Conservation (phyloP, 2,113 vertebrate species). For the Xenopus tropicalis region UCB_Xtro_10.0 CM004443.2:54722001-54722500, state of each 20-base stretch:
- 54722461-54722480: not conserved
- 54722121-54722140: too few species aligned
- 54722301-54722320: constrained; percentile 35
- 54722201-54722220: constrained; percentile 15
- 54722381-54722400: constrained; percentile 19
- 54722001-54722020: too few species aligned
- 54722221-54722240: constrained; percentile 35
- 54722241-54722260: constrained; percentile 34
- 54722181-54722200: constrained; percentile 30
- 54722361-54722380: constrained; percentile 10
- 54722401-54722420: constrained; percentile 39
- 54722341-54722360: constrained; percentile 12
- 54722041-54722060: too few species aligned
- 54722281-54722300: constrained; percentile 43
- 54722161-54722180: constrained; percentile 4
- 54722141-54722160: too few species aligned
- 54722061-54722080: too few species aligned
- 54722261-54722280: constrained; percentile 5
- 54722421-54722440: constrained; percentile 22
- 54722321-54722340: constrained; percentile 37
- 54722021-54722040: too few species aligned
- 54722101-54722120: too few species aligned
- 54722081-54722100: too few species aligned
- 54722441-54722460: constrained; percentile 29
- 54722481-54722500: too few species aligned